These are phyloP conservation scores for Mungos mungo DNA, from an alignment of 2,113 vertebrate species.

Conservation along the genomic window DNA sequence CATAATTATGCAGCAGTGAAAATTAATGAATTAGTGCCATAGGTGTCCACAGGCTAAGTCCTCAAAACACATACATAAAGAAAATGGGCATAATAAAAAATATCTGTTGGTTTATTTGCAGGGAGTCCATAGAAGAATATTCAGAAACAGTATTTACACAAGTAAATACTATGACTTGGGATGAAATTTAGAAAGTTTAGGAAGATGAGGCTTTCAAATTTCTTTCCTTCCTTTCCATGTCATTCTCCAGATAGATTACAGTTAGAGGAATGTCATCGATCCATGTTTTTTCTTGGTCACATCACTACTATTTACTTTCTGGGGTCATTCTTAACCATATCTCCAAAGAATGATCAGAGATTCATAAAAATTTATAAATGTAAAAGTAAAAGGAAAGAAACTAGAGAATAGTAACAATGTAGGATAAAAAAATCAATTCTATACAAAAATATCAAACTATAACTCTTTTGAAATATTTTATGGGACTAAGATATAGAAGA, in stretches of 20 bases:
- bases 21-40: slow-evolving; percentile 57
- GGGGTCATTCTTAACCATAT: neutral
- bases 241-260: neutral
- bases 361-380: neutral
- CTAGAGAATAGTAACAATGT: neutral
- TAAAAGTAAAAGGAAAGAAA: slow-evolving; percentile 19
- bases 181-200: slow-evolving; percentile 8
- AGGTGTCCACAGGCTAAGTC: neutral
- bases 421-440: slow-evolving; percentile 43
- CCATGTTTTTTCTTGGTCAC: neutral
- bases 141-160: neutral
- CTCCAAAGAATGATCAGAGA: neutral
- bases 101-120: neutral
- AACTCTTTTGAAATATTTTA: slow-evolving; percentile 44
- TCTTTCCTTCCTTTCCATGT: neutral
- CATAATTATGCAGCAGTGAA: slow-evolving; percentile 38
- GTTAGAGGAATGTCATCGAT: neutral
- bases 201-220: neutral
- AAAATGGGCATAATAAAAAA: slow-evolving; percentile 28
- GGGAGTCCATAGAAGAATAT: neutral
- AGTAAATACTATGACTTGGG: neutral
- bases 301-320: neutral
- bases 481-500: neutral
- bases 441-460: neutral
- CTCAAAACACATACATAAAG: slow-evolving; percentile 28